phyloP scores from a whole-genome alignment of 2,797 vertebrate genomes.

The Octomys mimax region DNA sequence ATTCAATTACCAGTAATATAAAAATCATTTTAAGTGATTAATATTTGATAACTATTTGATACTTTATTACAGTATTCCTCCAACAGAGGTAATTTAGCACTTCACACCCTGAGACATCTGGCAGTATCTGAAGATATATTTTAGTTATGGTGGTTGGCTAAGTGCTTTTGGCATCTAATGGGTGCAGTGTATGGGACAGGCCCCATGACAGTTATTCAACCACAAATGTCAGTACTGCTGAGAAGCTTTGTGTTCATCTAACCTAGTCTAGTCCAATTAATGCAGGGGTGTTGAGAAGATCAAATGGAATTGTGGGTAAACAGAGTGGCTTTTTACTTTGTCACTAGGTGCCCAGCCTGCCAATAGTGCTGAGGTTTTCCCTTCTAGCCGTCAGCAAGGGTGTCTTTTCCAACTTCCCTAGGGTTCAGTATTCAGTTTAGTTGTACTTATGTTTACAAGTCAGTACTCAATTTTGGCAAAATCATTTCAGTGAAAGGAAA shows the following conservation, averaged over 20 bases:
- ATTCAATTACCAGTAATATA: neutral
- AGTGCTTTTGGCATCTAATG: neutral
- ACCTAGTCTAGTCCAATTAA: neutral
- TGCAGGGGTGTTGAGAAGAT: constrained; percentile 24
- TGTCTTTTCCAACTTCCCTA: neutral
- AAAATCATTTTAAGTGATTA: constrained; percentile 19
- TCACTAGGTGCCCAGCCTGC: constrained; percentile 7
- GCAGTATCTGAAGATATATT: neutral
- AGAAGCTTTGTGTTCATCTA: constrained; percentile 54
- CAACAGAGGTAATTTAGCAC: neutral
- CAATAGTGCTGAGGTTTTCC: neutral
- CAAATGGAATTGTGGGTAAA: constrained; percentile 4
- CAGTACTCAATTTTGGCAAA: constrained; percentile 29
- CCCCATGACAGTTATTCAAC: neutral
- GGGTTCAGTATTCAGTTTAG: constrained; percentile 44
- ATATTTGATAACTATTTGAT: constrained; percentile 26
- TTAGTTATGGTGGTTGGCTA: neutral
- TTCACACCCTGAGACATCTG: neutral
- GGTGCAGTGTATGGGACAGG: neutral
- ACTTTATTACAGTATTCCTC: constrained; percentile 1
- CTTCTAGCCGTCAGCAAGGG: neutral
- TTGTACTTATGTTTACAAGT: constrained; percentile 54
- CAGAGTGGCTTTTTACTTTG: constrained; percentile 19
- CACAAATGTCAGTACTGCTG: neutral
- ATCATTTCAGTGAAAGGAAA: neutral